Evolutionary conservation across 2,797 vertebrate species (phyloP), one percentile per base, ranked within the genome.

Genomic region (Sebastes melanostomus): DNA sequence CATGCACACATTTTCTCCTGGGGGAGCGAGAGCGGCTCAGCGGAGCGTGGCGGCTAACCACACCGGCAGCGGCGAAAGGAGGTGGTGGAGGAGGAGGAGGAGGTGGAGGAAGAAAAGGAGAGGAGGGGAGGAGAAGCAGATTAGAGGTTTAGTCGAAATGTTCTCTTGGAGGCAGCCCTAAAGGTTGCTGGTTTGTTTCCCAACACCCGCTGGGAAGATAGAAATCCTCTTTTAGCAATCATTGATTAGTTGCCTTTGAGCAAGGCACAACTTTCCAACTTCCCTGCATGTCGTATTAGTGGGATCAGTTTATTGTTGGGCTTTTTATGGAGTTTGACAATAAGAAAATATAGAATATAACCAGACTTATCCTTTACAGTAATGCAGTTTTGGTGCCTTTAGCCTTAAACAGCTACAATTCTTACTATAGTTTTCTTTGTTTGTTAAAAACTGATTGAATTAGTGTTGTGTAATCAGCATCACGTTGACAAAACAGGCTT

Each of bases 1-100:
- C 96, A 95, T 94, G 94, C 95, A 94, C 93, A 95, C 93, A 96
- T 96, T 95, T 95, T 91, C 96, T 98, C 96, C 97, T 95, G 90
- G 82, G 95, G 96, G 95, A 90, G 94, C 80, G 81, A 76, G 94
- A 88, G 91, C 90, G 84, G 92, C 81, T 95, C 95, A 93, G 95
- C 94, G 94, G 96, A 95, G 95, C 95, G 79, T 96, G 91, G 94
- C 95, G 93, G 96, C 93, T 93, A 96, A 96, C 95, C 95, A 94
- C 95, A 95, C 94, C 92, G 94, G 95, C 95, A 93, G 94, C 95
- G 22, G 79, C 22, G 61, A 29, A 36, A 50, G 46, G 77, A 78
- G 87, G 84, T 63, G 85, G 38, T 38, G 38, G 38, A 14, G 38
- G 71, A 38, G 38, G 71, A 38, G 36, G 67, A 81, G 75, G 71